Evolutionary conservation across 2,113 vertebrate species (phyloP).

Genomic region (Cranoglanis bouderius): DNA sequence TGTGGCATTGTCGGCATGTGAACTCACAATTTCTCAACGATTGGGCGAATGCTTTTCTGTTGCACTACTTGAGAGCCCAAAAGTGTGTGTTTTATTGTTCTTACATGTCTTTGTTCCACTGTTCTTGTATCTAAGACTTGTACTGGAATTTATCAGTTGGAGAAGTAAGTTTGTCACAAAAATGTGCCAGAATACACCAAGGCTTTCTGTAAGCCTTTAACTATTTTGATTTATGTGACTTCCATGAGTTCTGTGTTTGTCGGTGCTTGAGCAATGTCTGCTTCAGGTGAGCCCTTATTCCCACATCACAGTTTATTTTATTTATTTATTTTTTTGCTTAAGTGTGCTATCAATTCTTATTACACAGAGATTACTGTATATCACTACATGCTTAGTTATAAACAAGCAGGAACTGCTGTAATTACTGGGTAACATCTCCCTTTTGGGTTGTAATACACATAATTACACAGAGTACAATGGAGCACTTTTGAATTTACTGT

Average conservation of each 20-base stretch:
- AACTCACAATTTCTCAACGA: neutral
- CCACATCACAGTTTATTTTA: neutral
- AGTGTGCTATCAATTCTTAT: neutral
- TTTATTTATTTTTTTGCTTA: neutral
- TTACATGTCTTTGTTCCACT: neutral
- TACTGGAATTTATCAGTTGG: neutral
- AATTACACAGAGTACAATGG: neutral
- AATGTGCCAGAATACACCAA: neutral
- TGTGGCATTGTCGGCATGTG: neutral
- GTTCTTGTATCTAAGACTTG: neutral
- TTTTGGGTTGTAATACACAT: neutral
- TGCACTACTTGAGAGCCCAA: neutral
- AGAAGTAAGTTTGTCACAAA: neutral
- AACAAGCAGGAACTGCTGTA: neutral
- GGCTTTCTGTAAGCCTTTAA: neutral
- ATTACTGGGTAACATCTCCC: neutral
- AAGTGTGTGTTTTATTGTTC: neutral
- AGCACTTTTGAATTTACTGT: neutral
- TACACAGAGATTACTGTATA: neutral
- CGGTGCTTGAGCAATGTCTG: neutral
- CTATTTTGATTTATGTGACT: neutral
- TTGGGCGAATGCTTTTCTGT: neutral
- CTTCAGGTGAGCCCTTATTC: neutral
- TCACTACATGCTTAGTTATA: neutral
- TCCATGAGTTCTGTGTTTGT: neutral